Evolutionary conservation across 1,140 invertebrate species (phyloP), one percentile per base, ranked within the genome.

Genomic region (Drosophila kurseongensis): DNA sequence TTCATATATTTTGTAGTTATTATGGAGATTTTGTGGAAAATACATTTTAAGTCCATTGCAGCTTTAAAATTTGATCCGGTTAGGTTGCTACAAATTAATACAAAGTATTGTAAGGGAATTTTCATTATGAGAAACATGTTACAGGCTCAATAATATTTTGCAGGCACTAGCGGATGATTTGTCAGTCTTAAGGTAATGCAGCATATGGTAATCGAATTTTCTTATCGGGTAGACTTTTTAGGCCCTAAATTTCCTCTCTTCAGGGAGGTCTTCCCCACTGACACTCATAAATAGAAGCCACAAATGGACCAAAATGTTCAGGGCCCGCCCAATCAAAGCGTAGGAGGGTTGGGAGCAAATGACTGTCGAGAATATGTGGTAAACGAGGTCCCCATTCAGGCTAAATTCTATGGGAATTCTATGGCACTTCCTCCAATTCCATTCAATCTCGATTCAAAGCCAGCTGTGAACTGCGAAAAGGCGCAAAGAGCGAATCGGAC

Each of bases 391-490:
- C 50, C 72, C 68, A 72, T 72, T 72, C 66, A 71, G 65, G 27
- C 23, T 29, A 36, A 69, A 80, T 85, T 84, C 80, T 78, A 71
- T 55, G 71, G 27, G 45, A 79, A 71, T 80, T 62, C 78, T 57
- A 85, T 84, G 81, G 80, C 66, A 61, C 65, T 84, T 84, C 48
- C 44, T 61, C 58, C 76, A 55, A 76, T 76, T 77, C 78, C 72
- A 84, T 84, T 84, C 80, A 84, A 85, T 84, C 44, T 65, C 66
- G 76, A 84, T 84, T 84, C 81, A 84, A 85, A 84, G 72, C 80
- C 81, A 79, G 59, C 80, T 84, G 80, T 54, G 62, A 80, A 76
- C 80, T 61, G 80, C 69, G 44, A 84, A 84, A 76, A 80, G 58
- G 80, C 71, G 51, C 84, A 84, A 84, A 84, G 66, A 84, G 80